A percentile compares a stretch with the other conserved stretches of the same genome.
phyloP scores from a whole-genome alignment of 2,888 invertebrate species.

The Chorisops tibialis region DNA sequence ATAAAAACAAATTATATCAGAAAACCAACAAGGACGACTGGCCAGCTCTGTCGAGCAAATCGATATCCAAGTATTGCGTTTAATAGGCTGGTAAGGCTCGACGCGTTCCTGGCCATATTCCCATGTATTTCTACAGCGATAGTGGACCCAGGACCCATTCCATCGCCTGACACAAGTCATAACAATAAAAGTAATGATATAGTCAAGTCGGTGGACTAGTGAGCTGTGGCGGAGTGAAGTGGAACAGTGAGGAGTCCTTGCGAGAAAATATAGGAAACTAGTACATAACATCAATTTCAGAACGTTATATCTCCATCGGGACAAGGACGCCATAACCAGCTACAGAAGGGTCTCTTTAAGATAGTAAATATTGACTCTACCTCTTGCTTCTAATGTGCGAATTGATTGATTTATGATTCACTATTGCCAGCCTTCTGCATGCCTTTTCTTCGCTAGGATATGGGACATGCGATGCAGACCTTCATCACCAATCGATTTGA shows the following conservation, averaged over 20 bases:
- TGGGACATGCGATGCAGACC: constrained; percentile 5
- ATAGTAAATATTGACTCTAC: too few relatives aligned
- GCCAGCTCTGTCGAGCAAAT: too few relatives aligned
- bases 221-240: constrained; percentile 16
- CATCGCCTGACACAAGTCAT: constrained; percentile 24
- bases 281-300: constrained; percentile 2
- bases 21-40: too few relatives aligned
- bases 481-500: constrained; percentile 18
- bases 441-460: too few relatives aligned
- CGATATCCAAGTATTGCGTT: too few relatives aligned
- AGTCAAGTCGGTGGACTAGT: constrained; percentile 19
- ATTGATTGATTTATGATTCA: constrained; percentile 14
- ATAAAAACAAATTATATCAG: too few relatives aligned
- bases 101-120: too few relatives aligned
- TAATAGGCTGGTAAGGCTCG: too few relatives aligned
- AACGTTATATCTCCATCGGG: constrained; percentile 3
- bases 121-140: too few relatives aligned
- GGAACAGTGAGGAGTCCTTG: constrained; percentile 24
- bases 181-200: constrained; percentile 32
- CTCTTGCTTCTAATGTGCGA: constrained; percentile 19
- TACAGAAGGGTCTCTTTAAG: too few relatives aligned
- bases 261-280: not conserved
- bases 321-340: not conserved
- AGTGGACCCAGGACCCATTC: too few relatives aligned
- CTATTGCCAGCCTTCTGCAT: too few relatives aligned